Conservation (phyloP, 1,140 invertebrate genomes). For the Drosophila parvula region DNA sequence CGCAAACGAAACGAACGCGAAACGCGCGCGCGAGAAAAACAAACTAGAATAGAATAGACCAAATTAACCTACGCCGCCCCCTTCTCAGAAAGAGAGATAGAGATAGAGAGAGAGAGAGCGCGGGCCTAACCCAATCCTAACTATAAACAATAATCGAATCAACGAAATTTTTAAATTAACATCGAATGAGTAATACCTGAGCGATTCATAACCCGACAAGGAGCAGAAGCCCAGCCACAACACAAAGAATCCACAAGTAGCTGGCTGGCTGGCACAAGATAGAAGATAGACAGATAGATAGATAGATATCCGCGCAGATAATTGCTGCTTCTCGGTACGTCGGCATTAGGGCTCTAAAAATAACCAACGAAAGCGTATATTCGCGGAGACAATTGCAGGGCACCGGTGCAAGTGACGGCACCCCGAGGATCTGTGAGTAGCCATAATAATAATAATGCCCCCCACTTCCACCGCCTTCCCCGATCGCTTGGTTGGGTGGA, state of each 20-base stretch:
- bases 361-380: constrained; percentile 14
- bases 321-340: constrained; percentile 38
- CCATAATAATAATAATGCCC: constrained; percentile 1
- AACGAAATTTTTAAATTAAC: constrained; percentile 51
- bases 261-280: constrained; percentile 33
- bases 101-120: not conserved
- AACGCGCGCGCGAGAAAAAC: constrained; percentile 52
- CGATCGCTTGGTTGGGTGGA: constrained; percentile 21
- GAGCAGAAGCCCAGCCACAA: constrained; percentile 10
- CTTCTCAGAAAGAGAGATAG: not conserved
- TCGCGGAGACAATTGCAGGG: constrained; percentile 48
- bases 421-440: constrained; percentile 51
- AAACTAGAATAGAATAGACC: constrained; percentile 49
- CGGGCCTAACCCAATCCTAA: constrained; percentile 34
- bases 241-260: constrained; percentile 77
- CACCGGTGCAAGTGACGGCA: constrained; percentile 26
- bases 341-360: constrained; percentile 42
- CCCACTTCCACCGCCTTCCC: not conserved
- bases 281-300: constrained; percentile 24
- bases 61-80: constrained; percentile 51
- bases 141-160: constrained; percentile 69
- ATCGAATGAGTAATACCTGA: constrained; percentile 46
- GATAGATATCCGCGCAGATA: constrained; percentile 60
- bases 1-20: constrained; percentile 80
- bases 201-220: constrained; percentile 38